phyloP scores from a whole-genome alignment of 2,113 vertebrate genomes.

The Erythrocercus mccallii region DNA sequence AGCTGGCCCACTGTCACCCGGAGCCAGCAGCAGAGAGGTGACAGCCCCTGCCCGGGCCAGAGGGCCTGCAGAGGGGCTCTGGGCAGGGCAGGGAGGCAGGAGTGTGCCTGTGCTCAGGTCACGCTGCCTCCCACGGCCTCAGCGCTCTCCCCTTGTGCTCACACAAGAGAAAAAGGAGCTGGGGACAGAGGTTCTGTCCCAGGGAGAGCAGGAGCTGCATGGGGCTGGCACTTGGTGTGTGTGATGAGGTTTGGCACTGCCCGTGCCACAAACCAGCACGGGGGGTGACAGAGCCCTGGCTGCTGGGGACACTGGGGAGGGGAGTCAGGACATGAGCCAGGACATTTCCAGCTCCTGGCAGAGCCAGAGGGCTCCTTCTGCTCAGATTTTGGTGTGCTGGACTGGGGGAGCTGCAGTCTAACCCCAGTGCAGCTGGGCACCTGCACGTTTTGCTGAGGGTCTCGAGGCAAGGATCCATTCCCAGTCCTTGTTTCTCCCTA shows the following conservation, averaged over 20 bases:
- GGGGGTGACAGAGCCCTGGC: not conserved
- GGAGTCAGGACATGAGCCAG: not conserved
- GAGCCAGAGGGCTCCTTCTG: not conserved
- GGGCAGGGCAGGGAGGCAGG: not conserved
- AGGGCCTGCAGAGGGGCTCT: not conserved
- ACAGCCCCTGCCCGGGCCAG: not conserved
- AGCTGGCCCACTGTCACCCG: not conserved
- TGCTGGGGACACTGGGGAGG: not conserved
- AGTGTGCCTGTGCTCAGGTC: not conserved
- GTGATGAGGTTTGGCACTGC: not conserved
- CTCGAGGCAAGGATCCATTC: not conserved
- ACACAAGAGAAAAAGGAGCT: not conserved
- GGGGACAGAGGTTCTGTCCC: not conserved
- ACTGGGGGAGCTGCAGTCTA: not conserved
- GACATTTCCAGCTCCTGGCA: not conserved
- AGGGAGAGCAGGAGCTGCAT: not conserved
- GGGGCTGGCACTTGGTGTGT: too few species aligned
- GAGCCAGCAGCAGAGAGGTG: not conserved
- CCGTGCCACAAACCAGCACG: not conserved
- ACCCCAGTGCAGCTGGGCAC: not conserved
- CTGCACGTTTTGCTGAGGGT: not conserved
- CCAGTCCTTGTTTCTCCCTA: not conserved
- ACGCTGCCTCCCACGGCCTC: not conserved
- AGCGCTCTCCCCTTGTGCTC: fast-evolving
- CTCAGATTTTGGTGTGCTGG: not conserved